Evolutionary conservation across 2,888 invertebrate genomes (phyloP).

Genomic region (Nemotelus pantherinus): DNA sequence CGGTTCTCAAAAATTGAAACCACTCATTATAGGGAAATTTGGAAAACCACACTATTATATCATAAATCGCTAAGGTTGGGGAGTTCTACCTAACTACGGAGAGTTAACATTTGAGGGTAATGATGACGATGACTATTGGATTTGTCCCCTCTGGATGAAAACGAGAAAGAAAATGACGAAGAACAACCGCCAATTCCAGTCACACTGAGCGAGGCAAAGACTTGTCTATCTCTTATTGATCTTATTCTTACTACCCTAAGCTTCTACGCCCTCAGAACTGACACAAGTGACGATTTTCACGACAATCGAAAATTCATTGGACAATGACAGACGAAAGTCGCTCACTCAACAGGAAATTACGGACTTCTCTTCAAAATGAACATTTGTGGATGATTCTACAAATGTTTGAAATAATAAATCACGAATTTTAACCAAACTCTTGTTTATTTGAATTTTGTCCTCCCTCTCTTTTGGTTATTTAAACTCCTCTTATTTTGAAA

Average conservation of each 20-base stretch:
- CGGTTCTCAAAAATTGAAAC: slow-evolving; percentile 57
- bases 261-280: slow-evolving; percentile 4
- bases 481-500: too few relatives aligned
- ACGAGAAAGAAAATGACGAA: background rate
- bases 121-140: background rate
- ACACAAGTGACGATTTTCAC: slow-evolving; percentile 4
- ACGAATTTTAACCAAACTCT: too few relatives aligned
- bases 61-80: too few relatives aligned
- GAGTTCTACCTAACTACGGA: slow-evolving; percentile 9
- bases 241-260: background rate
- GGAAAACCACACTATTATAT: slow-evolving; percentile 57
- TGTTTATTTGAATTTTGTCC: too few relatives aligned
- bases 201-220: background rate
- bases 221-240: background rate
- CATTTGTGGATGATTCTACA: background rate
- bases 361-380: slow-evolving; percentile 10
- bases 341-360: background rate
- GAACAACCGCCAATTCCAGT: background rate
- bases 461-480: too few relatives aligned
- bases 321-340: background rate
- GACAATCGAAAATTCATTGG: slow-evolving; percentile 9
- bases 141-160: background rate
- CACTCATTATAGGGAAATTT: slow-evolving; percentile 57
- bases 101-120: background rate
- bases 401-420: too few relatives aligned